Base-by-base conservation (phyloP, 1,140 invertebrate species). In the Danaus plexippus region DNA sequence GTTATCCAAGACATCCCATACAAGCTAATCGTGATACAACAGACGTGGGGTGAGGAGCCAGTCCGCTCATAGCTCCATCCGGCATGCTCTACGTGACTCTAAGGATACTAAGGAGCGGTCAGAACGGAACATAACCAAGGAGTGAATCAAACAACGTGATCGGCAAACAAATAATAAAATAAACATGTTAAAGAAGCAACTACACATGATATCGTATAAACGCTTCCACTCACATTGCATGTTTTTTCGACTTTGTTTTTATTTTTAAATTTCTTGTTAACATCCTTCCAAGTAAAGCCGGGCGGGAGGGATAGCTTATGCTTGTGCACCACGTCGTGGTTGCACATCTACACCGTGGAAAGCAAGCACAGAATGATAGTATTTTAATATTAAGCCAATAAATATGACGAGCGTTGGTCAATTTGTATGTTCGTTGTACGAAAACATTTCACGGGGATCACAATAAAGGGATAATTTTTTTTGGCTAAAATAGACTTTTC, bases 271-370 rank as follows among this genome's bases (percentile, higher is more conserved):
- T 76, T 81, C 77, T 78, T 84, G 75, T 71, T 72, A 64, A 77
- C 60, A 59, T 84, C 80, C 74, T 76, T 81, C 80, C 80, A 84
- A 43, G 74, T 75, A 76, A 79, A 81, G 69, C 80, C 80, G 57
- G 77, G 77, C 64, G 78, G 75, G 57, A 81, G 76, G 57, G 74
- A 69, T 67, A 81, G 57, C 64, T 79, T 81, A 73, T 64, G 54
- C 43, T 64, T 60, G 11, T 59, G 53, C 54, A 73, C 67, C 75
- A 78, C 71, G 59, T 67, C 66, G 65, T 76, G 73, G 61, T 75
- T 69, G 76, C 68, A 75, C 64, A 76, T 77, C 80, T 83, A 77
- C 64, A 64, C 58, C 66, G 66, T 62, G 64, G 75, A 64, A 73
- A 77, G 71, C 71, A 74, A 75, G 69, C 72, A 77, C 61, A 73